Conservation (phyloP, 2,888 invertebrate genomes). For the Ophonus ardosiacus region DNA sequence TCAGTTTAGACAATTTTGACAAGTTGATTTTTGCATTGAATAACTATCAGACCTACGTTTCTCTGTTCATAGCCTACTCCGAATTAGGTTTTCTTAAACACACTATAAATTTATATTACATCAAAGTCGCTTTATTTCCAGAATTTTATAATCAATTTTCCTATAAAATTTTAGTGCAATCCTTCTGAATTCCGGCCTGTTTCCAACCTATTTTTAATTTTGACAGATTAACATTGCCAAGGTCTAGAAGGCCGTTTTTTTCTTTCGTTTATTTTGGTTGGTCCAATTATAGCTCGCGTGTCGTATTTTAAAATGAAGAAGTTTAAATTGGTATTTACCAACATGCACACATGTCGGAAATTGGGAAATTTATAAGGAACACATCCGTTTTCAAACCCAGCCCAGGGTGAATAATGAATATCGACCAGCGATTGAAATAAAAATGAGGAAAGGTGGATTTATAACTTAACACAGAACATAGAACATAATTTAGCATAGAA, state of each 20-base stretch:
- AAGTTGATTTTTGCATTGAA: too few relatives aligned
- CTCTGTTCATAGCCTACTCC: too few relatives aligned
- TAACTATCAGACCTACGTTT: too few relatives aligned
- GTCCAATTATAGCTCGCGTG: conserved; percentile 52
- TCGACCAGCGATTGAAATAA: conserved; percentile 8
- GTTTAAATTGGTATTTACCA: conserved; percentile 55
- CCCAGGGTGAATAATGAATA: conserved; percentile 49
- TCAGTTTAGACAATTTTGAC: too few relatives aligned
- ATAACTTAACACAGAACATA: too few relatives aligned
- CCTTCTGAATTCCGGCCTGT: background rate
- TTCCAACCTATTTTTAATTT: conserved; percentile 51
- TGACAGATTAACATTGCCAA: conserved; percentile 52
- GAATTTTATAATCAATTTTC: too few relatives aligned
- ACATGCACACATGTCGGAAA: conserved; percentile 59
- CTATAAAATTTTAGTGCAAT: background rate
- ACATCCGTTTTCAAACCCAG: conserved; percentile 37
- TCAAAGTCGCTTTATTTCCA: too few relatives aligned
- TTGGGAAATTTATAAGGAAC: conserved; percentile 57
- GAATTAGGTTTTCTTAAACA: too few relatives aligned
- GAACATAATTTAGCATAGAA: too few relatives aligned
- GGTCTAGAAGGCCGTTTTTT: conserved; percentile 48
- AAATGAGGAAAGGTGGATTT: conserved; percentile 41
- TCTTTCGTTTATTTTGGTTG: conserved; percentile 47
- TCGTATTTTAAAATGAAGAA: conserved; percentile 48
- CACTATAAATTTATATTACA: too few relatives aligned